Evolutionary conservation across 1,140 invertebrate species (phyloP), one percentile per base, ranked within the genome.

Genomic region (Papilio xuthus): DNA sequence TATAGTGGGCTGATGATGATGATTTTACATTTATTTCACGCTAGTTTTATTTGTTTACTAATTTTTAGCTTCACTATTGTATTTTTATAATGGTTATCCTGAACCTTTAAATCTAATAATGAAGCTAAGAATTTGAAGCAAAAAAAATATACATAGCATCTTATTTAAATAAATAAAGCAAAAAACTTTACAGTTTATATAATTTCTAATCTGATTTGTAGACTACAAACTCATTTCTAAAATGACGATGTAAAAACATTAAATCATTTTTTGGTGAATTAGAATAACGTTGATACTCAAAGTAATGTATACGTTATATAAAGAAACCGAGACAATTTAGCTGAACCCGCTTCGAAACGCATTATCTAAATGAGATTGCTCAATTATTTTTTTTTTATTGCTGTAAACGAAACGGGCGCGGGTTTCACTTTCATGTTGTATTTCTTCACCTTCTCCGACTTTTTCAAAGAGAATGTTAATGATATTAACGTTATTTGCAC

Each of bases 291-390:
- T n/a, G 10, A 32, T 42, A 37, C n/a, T 42, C n/a, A n/a, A 70
- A 26, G 18, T 47, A 47, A 72, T n/a, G 9, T 53, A 6, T 12
- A 53, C 0, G 13, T 72, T 47, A 72, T 23, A 20, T 23, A 72
- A 70, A 44, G 8, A 72, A 72, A 72, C 20, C 70, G 42, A 47
- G 10, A 72, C 41, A 72, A 72, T 72, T 72, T 72, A 72, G 32
- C 37, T 41, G 18, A 42, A 42, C 69, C 37, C 32, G 37, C 37
- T 71, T 71, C 37, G 15, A 71, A 71, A 71, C 69, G 37, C 69
- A 20, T 71, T 71, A 42, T 71, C 69, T 41, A 41, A 71, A 71
- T 69, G 26, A 71, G 28, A 71, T 41, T 42, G 69, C 18, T 7
- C 69, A 42, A 71, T 71, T 42, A 71, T n/a, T 20, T 8, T 71